These are phyloP conservation scores for Ophion obscuratus DNA, from an alignment of 2,888 invertebrate genomes.

Conservation along the genomic window DNA sequence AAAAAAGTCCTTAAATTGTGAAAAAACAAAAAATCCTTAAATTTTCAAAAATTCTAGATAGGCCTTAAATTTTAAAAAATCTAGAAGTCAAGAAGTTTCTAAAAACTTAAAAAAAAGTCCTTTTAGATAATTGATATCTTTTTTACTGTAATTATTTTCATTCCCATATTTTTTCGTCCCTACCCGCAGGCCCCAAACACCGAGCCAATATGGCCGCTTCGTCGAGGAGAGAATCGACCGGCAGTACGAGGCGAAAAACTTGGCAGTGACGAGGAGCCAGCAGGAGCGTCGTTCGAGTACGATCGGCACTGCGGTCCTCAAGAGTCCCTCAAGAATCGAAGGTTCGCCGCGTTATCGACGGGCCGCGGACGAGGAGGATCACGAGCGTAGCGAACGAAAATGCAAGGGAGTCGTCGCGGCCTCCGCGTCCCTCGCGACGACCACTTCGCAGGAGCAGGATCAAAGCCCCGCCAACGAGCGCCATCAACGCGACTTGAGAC, in stretches of 20 bases:
- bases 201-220: conserved; percentile 76
- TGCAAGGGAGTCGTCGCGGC: conserved; percentile 24
- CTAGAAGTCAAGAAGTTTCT: too few relatives aligned
- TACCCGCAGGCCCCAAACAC: conserved; percentile 74
- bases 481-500: conserved; percentile 23
- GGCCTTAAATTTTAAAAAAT: too few relatives aligned
- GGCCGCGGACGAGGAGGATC: conserved; percentile 3
- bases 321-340: conserved; percentile 56
- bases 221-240: conserved; percentile 77
- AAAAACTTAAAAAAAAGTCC: neutral
- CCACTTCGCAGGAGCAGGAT: conserved; percentile 15
- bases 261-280: conserved; percentile 8
- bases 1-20: too few relatives aligned
- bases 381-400: conserved; percentile 14
- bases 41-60: too few relatives aligned
- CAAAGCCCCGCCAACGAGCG: neutral
- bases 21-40: too few relatives aligned
- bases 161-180: neutral
- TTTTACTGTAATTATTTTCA: neutral
- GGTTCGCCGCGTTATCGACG: conserved; percentile 46
- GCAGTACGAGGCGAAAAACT: neutral
- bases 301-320: neutral
- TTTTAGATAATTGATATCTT: neutral
- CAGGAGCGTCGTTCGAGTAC: conserved; percentile 51
- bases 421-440: neutral